Evolutionary conservation across 2,113 vertebrate genomes (phyloP), one percentile per base, ranked within the genome.

Genomic region (Chionis minor): DNA sequence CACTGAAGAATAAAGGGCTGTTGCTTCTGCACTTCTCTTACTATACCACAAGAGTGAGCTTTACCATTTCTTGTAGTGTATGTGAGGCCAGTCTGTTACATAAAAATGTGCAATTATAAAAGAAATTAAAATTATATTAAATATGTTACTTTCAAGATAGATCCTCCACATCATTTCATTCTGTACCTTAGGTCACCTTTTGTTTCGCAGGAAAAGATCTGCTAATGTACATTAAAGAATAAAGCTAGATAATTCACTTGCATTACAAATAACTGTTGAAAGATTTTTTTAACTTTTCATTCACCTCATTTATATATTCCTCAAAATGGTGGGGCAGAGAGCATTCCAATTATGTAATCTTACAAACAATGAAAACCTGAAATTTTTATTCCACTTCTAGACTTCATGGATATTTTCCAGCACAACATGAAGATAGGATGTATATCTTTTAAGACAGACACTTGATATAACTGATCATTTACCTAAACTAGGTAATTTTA

Each of bases 11-110:
- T 93, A 88, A 96, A 94, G 59, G 42, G 70, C 84, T 81, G 42
- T 74, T 91, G 80, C 85, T 96, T 97, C 95, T 97, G 91, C 95
- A 97, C 91, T 97, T 96, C 95, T 95, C 92, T 71, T 67, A 73
- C 30, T 94, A 82, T 26, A 95, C 95, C 97, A 97, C 96, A 96
- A 96, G 90, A 92, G 90, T 62, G 90, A 95, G 95, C 96, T 96
- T 96, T 90, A 93, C 90, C 45, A 86, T 86, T 96, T 86, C 88
- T 90, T 94, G 89, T 69, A 86, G 42, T 12, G 21, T 56, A 54
- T 42, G 55, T 28, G 44, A 72, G 93, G 93, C 89, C 94, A 95
- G 79, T 52, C 47, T 75, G 67, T 94, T 91, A 94, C n/a, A 59
- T 30, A 42, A 56, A 96, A 96, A 85, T 74, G 67, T 63, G 79